These are phyloP conservation scores for Carcinoscorpius rotundicauda DNA, from an alignment of 1,140 invertebrate genomes.

Conservation along the genomic window DNA sequence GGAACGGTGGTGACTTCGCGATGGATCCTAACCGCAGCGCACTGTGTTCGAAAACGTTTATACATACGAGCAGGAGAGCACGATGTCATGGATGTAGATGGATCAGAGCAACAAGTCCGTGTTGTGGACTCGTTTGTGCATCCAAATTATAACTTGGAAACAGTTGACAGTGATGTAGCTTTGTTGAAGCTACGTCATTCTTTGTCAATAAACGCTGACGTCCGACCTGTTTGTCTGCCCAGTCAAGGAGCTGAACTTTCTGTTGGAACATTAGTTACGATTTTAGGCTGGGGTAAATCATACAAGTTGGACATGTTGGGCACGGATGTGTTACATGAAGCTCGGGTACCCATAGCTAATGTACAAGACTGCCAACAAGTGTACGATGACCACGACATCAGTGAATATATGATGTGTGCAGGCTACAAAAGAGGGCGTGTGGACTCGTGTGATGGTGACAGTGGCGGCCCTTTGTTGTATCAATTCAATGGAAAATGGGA, in stretches of 20 bases:
- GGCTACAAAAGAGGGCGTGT: slow-evolving; percentile 39
- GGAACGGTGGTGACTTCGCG: slow-evolving; percentile 68
- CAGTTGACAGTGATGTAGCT: slow-evolving; percentile 85
- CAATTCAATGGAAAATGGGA: slow-evolving; percentile 44
- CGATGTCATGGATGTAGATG: slow-evolving; percentile 52
- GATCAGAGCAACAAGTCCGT: slow-evolving; percentile 54
- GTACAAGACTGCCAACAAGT: slow-evolving; percentile 35
- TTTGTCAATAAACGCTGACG: slow-evolving; percentile 34
- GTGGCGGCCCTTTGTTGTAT: slow-evolving; percentile 54
- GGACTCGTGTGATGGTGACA: slow-evolving; percentile 48
- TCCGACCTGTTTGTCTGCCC: slow-evolving; percentile 50
- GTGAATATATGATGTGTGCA: slow-evolving; percentile 46
- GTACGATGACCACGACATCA: slow-evolving; percentile 43
- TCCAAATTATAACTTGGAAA: slow-evolving; percentile 69
- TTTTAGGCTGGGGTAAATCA: slow-evolving; percentile 63
- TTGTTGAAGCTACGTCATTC: slow-evolving; percentile 44
- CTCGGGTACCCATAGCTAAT: slow-evolving; percentile 44
- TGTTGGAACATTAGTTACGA: slow-evolving; percentile 40
- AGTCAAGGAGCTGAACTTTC: slow-evolving; percentile 35
- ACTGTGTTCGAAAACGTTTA: slow-evolving; percentile 66
- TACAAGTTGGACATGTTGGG: slow-evolving; percentile 54
- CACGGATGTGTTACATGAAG: slow-evolving; percentile 60
- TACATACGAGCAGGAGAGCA: slow-evolving; percentile 77
- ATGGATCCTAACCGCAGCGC: slow-evolving; percentile 86
- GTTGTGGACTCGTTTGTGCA: slow-evolving; percentile 62